Conservation (phyloP, 1,140 invertebrate genomes). For the Tetramorium alpestre region DNA sequence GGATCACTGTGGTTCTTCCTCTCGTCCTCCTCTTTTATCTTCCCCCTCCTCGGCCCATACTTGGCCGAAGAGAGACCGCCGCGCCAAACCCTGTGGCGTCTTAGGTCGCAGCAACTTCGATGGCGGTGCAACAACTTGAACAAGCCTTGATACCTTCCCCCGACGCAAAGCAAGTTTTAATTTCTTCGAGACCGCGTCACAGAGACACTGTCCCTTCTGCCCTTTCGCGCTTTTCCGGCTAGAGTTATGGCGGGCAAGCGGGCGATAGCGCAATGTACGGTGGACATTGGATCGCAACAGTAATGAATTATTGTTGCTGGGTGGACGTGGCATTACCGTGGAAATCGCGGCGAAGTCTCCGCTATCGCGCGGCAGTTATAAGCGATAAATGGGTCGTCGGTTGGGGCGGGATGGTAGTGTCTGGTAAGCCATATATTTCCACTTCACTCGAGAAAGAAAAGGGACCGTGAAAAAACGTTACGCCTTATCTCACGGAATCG, state of each 20-base stretch:
- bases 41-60: neutral
- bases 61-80: slow-evolving; percentile 59
- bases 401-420: neutral
- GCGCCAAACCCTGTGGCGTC: slow-evolving; percentile 38
- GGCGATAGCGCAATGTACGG: neutral
- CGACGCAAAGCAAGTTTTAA: slow-evolving; percentile 56
- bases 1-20: neutral
- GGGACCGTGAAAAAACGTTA: neutral
- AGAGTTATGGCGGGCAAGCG: neutral
- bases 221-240: neutral
- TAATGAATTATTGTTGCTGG: slow-evolving; percentile 51
- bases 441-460: slow-evolving; percentile 15
- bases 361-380: slow-evolving; percentile 32
- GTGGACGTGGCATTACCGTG: slow-evolving; percentile 24
- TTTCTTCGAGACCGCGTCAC: slow-evolving; percentile 27
- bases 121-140: slow-evolving; percentile 54
- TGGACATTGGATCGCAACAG: neutral
- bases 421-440: slow-evolving; percentile 21
- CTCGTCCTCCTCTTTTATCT: neutral
- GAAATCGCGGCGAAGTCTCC: neutral
- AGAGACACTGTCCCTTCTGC: too few relatives aligned
- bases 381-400: slow-evolving; percentile 50
- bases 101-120: slow-evolving; percentile 60
- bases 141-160: slow-evolving; percentile 27
- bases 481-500: slow-evolving; percentile 36